Evolutionary conservation across 2,113 vertebrate species (phyloP), one percentile per base, ranked within the genome.

Genomic region (Phrynosoma blainvillii): DNA sequence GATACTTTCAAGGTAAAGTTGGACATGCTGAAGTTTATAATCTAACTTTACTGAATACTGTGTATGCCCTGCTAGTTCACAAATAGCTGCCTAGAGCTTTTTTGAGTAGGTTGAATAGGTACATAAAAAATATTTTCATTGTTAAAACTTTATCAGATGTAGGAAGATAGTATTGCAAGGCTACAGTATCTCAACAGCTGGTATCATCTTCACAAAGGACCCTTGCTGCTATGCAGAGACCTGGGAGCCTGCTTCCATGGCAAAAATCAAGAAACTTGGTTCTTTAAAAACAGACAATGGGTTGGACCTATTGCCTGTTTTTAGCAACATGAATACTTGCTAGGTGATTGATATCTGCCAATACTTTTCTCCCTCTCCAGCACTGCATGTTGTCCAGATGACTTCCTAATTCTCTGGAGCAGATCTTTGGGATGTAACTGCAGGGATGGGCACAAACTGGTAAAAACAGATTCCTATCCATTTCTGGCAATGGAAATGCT

Each of bases 181-280:
- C 76, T 59, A 21, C 18, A 1, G 16, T 87, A 79, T 42, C 42
- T 36, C 1, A 79, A 16, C 47, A 65, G 59, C 68, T 40, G 36
- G 90, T 23, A 47, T 27, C 5, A 20, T 13, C 21, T 62, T 66
- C 32, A 40, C n/a, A 30, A 0, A 0, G 75, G 21, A 73, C 62
- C 5, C 90, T 52, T 82, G 32, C 36, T 80, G 74, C 78, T 14
- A 87, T 5, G 4, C 32, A 81, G 62, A 68, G 32, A 77, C 52
- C 8, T 85, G n/a, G 20, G 36, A 87, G 56, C 1, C 0, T 40
- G 68, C 0, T 36, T 30, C 27, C 78, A 86, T 6, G 36, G 80
- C 32, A 90, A 90, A 93, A 25, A 36, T 2, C 32, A 59, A 23
- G 54, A 32, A 77, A 66, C 0, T 0, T 0, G 7, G n/a, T 82